Evolutionary conservation across 2,797 vertebrate species (phyloP), one percentile per base, ranked within the genome.

Genomic region (Pempheris klunzingeri): DNA sequence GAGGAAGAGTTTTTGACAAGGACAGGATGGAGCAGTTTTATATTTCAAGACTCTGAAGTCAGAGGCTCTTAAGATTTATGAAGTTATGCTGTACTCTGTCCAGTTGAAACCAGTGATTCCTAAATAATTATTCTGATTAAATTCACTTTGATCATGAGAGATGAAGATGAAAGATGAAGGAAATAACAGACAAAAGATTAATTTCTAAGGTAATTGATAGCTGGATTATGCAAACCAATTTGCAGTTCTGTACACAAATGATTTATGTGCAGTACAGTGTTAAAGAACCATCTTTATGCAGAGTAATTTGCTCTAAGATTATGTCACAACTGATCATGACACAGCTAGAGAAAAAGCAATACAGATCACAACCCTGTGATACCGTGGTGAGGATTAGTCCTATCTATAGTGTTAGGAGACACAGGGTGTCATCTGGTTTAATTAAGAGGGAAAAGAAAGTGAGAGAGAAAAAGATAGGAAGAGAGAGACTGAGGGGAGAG

Each of bases 401-500:
- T 58, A 77, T 86, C 78, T 74, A 38, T 64, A 68, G 80, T 81
- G 88, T 84, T 68, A 83, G 74, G 68, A 82, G 74, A 82, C 64
- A 53, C 72, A 81, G 59, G 80, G 78, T 53, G 77, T 85, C 79
- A 85, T 79, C 64, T 77, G 77, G 86, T 90, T 94, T 93, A 92
- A 94, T 94, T 92, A 93, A 88, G 74, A 88, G 60, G 72, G 69
- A 70, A 86, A 36, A 14, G 24, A 30, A 15, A 39, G 26, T 46
- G 55, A 67, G 53, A 28, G 52, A 34, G 59, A 36, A n/a, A n/a
- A n/a, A n/a, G n/a, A n/a, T n/a, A n/a, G 46, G 18, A 52, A 64
- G 64, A 41, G 15, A 54, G 7, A 43, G 38, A 43, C n/a, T 22
- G 46, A 59, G 59, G n/a, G 34, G 49, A 47, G 65, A 47, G 54